phyloP scores from a whole-genome alignment of 2,888 invertebrate genomes.

The Cyclophora albipunctata region DNA sequence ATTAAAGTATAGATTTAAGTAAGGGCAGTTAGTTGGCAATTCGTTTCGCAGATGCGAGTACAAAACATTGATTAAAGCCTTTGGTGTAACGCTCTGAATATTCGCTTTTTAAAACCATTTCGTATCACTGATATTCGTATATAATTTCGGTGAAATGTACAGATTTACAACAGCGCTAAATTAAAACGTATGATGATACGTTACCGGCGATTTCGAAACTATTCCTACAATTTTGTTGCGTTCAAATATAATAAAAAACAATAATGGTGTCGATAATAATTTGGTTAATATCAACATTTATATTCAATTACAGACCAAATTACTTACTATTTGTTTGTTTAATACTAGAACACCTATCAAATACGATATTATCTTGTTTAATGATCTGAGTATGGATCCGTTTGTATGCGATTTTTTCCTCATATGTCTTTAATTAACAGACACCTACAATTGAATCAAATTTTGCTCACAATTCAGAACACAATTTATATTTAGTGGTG shows the following conservation, averaged over 20 bases:
- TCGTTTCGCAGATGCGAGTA: slow-evolving; percentile 34
- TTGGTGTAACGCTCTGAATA: slow-evolving; percentile 42
- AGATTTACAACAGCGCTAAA: slow-evolving; percentile 15
- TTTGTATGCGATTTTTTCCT: not conserved
- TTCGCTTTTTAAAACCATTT: slow-evolving; percentile 32
- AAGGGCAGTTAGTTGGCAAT: too few relatives aligned
- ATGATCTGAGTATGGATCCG: not conserved
- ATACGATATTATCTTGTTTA: not conserved
- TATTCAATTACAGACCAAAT: slow-evolving; percentile 16
- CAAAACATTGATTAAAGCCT: slow-evolving; percentile 44
- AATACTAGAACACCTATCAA: slow-evolving; percentile 1
- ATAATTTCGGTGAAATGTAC: slow-evolving; percentile 32
- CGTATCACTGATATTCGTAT: slow-evolving; percentile 33
- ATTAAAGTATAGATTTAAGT: too few relatives aligned
- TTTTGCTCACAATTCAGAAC: too few relatives aligned
- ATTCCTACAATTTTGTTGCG: slow-evolving; percentile 15
- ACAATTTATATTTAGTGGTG: too few relatives aligned
- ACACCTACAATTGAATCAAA: too few relatives aligned
- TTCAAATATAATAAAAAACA: slow-evolving; percentile 11
- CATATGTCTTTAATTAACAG: too few relatives aligned
- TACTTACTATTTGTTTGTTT: slow-evolving; percentile 9
- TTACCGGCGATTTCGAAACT: slow-evolving; percentile 11
- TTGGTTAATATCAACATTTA: slow-evolving; percentile 16
- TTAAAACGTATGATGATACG: slow-evolving; percentile 23
- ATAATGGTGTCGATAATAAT: slow-evolving; percentile 15